Base-by-base conservation (phyloP, 2,888 invertebrate species). In the Eilema sororculum region DNA sequence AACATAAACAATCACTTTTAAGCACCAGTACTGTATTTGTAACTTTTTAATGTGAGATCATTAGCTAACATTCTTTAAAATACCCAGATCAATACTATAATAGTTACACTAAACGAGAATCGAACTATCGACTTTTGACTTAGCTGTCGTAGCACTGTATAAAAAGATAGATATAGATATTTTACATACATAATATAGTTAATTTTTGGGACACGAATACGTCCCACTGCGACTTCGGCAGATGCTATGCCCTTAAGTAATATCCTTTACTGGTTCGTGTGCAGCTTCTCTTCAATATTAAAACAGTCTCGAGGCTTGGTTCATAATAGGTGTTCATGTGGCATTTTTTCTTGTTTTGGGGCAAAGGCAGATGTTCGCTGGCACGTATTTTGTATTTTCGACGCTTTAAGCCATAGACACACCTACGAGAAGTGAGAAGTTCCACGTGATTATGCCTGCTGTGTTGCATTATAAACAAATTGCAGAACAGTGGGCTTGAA, bases 301-400 rank as follows among this genome's bases (percentile, higher is more conserved):
- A n/a, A 61, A 57, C 9, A 13, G 22, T 63, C n/a, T 41, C 58
- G 59, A 68, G 22, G 5, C 57, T 67, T 60, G 24, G 28, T 46
- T 41, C 33, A 22, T 25, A 33, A 61, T 61, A 63, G 57, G 63
- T 58, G 68, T 25, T 58, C 5, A n/a, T 9, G 41, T 25, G 22
- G 20, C 8, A 20, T 28, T 37, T 64, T 46, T 46, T 20, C 22
- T 75, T 73, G 72, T 69, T 69, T 70, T 65, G 70, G 69, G 52
- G 9, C 65, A 24, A 61, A 72, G 71, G 86, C 91, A 91, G 91
- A 86, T 91, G 92, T 85, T 75, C 72, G 68, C 30, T 12, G 30
- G 22, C 59, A 41, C 64, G 63, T 64, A 67, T 80, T 84, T 83
- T 87, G 63, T 64, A 67, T 80, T 84, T 83, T 87, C 82, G 79